Percentiles rank a stretch among this genome's conserved stretches.
These are phyloP conservation scores for Aldabrachelys gigantea DNA, from an alignment of 2,113 vertebrate genomes.

Conservation along the genomic window DNA sequence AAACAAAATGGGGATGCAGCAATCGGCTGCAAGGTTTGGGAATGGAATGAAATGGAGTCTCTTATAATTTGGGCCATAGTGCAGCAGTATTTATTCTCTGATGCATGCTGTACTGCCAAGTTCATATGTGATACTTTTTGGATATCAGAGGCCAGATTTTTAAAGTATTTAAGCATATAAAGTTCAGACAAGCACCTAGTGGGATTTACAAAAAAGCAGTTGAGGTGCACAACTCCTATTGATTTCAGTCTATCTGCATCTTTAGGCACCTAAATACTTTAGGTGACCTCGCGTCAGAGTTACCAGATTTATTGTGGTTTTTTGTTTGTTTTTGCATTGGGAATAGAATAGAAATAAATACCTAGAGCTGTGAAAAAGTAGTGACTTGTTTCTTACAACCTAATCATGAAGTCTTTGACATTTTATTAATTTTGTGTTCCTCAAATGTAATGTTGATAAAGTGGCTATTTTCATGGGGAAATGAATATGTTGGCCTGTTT, in stretches of 20 bases:
- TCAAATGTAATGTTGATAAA: background rate
- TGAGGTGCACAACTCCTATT: background rate
- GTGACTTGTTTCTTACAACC: background rate
- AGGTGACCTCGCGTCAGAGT: background rate
- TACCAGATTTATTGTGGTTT: background rate
- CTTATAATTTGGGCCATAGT: background rate
- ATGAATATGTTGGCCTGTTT: background rate
- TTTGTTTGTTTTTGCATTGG: background rate
- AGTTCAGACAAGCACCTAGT: background rate
- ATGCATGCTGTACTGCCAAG: fast-evolving
- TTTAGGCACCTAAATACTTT: background rate
- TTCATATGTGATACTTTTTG: background rate
- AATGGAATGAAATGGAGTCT: background rate
- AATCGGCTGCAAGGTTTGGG: background rate
- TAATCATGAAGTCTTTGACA: background rate
- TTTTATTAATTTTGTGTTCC: background rate
- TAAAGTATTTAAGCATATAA: background rate
- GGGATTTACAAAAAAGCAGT: background rate
- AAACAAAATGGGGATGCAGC: slow-evolving; percentile 17
- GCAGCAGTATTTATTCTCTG: background rate
- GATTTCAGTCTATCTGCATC: background rate
- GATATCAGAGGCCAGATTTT: background rate
- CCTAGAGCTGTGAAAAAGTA: background rate
- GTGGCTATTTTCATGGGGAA: background rate
- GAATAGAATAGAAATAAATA: background rate